Conservation (phyloP, 2,113 vertebrate species). For the Egretta garzetta region DNA sequence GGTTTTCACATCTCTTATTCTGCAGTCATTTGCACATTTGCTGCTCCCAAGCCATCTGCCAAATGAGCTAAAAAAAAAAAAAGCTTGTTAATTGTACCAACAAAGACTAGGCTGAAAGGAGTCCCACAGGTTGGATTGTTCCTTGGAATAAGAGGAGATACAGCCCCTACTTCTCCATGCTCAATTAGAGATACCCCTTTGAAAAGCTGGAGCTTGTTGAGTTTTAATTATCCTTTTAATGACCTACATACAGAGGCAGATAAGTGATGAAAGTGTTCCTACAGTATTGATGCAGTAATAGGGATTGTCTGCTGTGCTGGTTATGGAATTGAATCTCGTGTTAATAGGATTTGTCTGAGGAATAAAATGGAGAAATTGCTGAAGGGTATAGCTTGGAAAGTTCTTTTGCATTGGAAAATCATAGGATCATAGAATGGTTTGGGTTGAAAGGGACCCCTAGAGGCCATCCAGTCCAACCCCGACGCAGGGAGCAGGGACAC, state of each 20-base stretch:
- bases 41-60: neutral
- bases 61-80: neutral
- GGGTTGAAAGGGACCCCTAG: too few relatives aligned
- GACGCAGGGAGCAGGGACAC: too few relatives aligned
- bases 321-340: accelerated
- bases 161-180: neutral
- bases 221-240: neutral
- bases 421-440: too few relatives aligned
- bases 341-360: neutral
- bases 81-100: neutral
- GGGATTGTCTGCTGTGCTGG: neutral
- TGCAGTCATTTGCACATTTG: neutral
- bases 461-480: too few relatives aligned
- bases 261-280: neutral
- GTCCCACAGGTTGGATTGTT: neutral
- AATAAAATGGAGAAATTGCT: neutral
- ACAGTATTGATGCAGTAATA: neutral
- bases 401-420: neutral
- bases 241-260: neutral
- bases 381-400: neutral
- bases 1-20: neutral
- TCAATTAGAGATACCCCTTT: neutral
- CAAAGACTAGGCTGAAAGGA: neutral
- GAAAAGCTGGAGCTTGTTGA: neutral
- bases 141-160: neutral